Evolutionary conservation across 2,888 invertebrate species (phyloP), one percentile per base, ranked within the genome.

Genomic region (Drosophila falleni): DNA sequence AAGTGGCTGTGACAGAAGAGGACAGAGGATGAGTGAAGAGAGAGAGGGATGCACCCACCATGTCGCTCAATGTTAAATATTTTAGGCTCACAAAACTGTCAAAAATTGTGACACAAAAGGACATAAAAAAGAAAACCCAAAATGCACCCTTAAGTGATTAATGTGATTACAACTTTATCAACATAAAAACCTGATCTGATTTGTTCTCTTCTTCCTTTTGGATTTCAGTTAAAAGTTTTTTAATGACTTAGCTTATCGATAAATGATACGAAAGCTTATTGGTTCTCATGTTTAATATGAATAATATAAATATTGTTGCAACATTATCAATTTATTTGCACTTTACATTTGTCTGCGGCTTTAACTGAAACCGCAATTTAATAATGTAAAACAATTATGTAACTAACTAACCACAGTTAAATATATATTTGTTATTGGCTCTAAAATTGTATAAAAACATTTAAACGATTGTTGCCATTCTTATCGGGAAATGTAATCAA

Each of bases 201-300:
- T 56, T 42, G 54, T 42, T 33, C 16, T 1, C 49, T 1, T 1
- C 9, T 2, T 44, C 10, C 15, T 41, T 35, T 47, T 16, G 16
- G 13, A 26, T 2, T 58, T 47, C 31, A 26, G 15, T 31, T 65
- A 41, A 44, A 54, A 53, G 61, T 71, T 59, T 49, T 58, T 80
- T 83, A 77, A 83, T 80, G 73, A 77, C 84, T 68, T 54, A 69
- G 80, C 55, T 42, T 73, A 82, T 82, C 72, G 65, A 72, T 71
- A 63, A 56, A 56, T 23, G 23, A 51, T 37, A 37, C 26, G 60
- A 26, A 10, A 59, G 26, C 10, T 31, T 13, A 15, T 46, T 26
- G 11, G 13, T 35, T 11, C 23, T 4, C 26, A n/a, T 16, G 26
- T 47, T 19, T 23, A 15, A 37, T 26, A 5, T 26, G 16, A 1